A percentile compares a stretch with the other conserved stretches of the same genome.
phyloP scores from a whole-genome alignment of 1,140 invertebrate species.

The Drosophila tsacasi region DNA sequence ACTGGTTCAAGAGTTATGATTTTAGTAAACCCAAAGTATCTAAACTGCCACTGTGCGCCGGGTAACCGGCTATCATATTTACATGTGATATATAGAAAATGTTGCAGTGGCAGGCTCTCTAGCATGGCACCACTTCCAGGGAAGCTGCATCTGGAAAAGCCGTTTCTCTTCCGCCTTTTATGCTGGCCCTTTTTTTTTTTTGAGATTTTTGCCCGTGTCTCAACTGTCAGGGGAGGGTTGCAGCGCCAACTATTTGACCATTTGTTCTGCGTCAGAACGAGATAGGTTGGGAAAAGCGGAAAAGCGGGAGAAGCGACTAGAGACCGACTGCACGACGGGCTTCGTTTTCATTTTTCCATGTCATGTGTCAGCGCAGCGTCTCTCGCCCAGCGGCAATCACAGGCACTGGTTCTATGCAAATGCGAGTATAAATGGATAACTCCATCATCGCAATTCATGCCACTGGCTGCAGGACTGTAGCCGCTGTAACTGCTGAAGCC shows the following conservation, averaged over 20 bases:
- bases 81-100: slow-evolving; percentile 76
- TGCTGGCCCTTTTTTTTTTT: slow-evolving; percentile 7
- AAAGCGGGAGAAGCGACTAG: slow-evolving; percentile 29
- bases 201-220: slow-evolving; percentile 45
- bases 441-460: slow-evolving; percentile 82
- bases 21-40: too few relatives aligned
- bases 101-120: slow-evolving; percentile 39
- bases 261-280: slow-evolving; percentile 54
- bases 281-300: slow-evolving; percentile 9
- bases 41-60: too few relatives aligned
- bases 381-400: slow-evolving; percentile 75
- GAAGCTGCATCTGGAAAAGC: slow-evolving; percentile 47
- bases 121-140: slow-evolving; percentile 39
- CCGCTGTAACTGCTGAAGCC: slow-evolving; percentile 31
- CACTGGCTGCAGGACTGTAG: slow-evolving; percentile 28
- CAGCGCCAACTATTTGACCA: slow-evolving; percentile 53
- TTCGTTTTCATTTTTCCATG: slow-evolving; percentile 83
- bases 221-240: slow-evolving; percentile 32
- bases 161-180: slow-evolving; percentile 34
- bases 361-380: slow-evolving; percentile 80
- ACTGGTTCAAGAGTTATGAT: too few relatives aligned
- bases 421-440: slow-evolving; percentile 82
- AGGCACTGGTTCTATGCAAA: slow-evolving; percentile 76
- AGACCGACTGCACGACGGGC: slow-evolving; percentile 47
- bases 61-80: slow-evolving; percentile 56